Base-by-base conservation (phyloP, 1,140 invertebrate species). In the Heterodera schachtii region DNA sequence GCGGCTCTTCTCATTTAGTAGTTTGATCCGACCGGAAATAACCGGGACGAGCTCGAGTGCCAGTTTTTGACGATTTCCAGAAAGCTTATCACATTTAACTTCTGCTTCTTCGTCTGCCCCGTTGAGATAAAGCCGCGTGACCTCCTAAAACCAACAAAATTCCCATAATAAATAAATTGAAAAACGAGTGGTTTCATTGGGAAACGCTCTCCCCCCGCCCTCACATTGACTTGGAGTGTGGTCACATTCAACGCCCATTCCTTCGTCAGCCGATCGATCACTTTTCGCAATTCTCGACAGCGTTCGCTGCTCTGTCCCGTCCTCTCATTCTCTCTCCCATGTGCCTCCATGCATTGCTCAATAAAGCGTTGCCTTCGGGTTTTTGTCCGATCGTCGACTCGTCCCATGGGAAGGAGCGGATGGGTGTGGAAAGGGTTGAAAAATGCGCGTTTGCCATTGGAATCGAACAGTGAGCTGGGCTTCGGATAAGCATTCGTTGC, bases 201-300 rank as follows among this genome's bases (percentile, higher is more conserved):
- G n/a, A 76, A 76, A 13, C 13, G 21, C 64, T 6, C 8, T 52
- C 49, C 31, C 31, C 31, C 31, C 31, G 7, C 19, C 8, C 47
- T 86, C 57, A 84, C 83, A 47, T 84, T 85, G 21, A 85, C 84
- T 60, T 83, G 46, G 8, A 85, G 60, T 6, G 57, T n/a, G 49
- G 84, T 80, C 3, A 74, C 69, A 67, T 85, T 84, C 31, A 85
- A 74, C 44, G 83, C n/a, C 84, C 84, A 85, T 19, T 85, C 84
- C 66, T 49, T 78, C 8, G 78, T 64, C 31, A 85, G 57, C 46
- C 81, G 73, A 57, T 81, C 76, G 16, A 84, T 52, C 49, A 84
- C 19, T 41, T 47, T 46, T 83, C 84, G 84, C 8, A 73, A 46
- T 46, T 87, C 70, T 46, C 67, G 46, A 52, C 82, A 85, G 13